Percentiles rank a stretch among this genome's conserved stretches.
phyloP scores from a whole-genome alignment of 2,888 invertebrate species.

The Timema podura region DNA sequence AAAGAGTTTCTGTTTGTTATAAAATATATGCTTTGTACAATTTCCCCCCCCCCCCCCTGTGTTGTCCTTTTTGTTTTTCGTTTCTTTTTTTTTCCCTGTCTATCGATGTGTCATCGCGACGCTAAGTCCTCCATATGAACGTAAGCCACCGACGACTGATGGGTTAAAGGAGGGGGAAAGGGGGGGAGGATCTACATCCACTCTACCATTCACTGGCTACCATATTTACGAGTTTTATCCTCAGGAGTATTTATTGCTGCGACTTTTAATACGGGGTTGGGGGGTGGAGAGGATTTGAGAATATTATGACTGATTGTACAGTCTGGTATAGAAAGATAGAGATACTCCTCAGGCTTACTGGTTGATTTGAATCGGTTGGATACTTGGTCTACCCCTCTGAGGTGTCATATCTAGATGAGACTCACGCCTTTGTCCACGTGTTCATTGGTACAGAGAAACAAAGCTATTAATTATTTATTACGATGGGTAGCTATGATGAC shows the following conservation, averaged over 20 bases:
- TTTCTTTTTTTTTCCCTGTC: background rate
- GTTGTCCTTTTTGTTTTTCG: background rate
- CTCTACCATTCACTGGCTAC: background rate
- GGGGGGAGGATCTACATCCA: background rate
- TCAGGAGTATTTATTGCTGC: constrained; percentile 10
- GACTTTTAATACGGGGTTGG: constrained; percentile 2
- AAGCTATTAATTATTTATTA: too few species aligned
- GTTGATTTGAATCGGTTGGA: too few species aligned
- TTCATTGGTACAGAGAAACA: too few species aligned
- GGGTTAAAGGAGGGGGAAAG: background rate
- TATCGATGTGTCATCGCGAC: background rate
- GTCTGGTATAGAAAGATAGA: background rate
- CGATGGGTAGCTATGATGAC: too few species aligned
- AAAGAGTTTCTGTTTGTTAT: constrained; percentile 5
- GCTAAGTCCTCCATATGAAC: background rate
- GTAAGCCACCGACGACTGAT: background rate
- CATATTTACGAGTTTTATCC: constrained; percentile 10
- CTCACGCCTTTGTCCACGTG: too few species aligned
- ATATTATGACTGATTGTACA: background rate
- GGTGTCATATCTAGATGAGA: too few species aligned
- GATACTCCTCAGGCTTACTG: too few species aligned
- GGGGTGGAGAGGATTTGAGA: background rate
- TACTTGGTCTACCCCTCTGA: too few species aligned
- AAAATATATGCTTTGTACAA: constrained; percentile 10
- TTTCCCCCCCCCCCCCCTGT: background rate